phyloP scores from a whole-genome alignment of 2,113 vertebrate genomes.

The Ovibos moschatus region DNA sequence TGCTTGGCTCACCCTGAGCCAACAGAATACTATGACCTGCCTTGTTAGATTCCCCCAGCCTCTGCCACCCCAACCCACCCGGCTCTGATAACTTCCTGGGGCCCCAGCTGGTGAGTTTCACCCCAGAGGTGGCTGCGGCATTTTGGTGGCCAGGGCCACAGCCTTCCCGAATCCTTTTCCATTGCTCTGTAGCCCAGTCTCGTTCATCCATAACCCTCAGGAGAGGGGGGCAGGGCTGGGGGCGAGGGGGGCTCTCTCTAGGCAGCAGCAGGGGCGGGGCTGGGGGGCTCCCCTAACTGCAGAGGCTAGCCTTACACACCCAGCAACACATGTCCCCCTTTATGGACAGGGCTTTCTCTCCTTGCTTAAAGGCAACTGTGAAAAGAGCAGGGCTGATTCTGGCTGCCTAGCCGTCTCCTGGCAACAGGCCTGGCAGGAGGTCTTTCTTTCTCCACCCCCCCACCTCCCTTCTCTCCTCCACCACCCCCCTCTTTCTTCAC shows the following conservation, averaged over 20 bases:
- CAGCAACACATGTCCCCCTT: constrained; percentile 94
- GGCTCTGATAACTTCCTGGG: not conserved
- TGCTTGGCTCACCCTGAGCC: not conserved
- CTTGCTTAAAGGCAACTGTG: constrained; percentile 90
- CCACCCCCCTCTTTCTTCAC: constrained; percentile 46
- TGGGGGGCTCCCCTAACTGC: constrained; percentile 76
- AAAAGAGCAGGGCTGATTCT: constrained; percentile 96
- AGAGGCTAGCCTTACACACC: constrained; percentile 84
- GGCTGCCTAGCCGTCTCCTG: constrained; percentile 94
- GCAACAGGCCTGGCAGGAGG: constrained; percentile 95
- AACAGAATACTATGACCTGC: not conserved
- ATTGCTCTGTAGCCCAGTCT: not conserved
- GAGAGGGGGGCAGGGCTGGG: constrained; percentile 30
- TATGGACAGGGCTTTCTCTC: constrained; percentile 85
- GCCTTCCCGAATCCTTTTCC: not conserved
- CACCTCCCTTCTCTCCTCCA: constrained; percentile 50
- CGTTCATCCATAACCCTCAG: constrained; percentile 37
- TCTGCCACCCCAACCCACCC: not conserved
- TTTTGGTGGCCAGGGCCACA: not conserved
- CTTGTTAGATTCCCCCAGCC: not conserved
- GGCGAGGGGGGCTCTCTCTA: constrained; percentile 9
- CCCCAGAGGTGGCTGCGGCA: not conserved
- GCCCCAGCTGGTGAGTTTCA: not conserved
- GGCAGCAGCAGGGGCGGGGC: constrained; percentile 24
- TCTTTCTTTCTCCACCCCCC: constrained; percentile 85